A percentile compares a stretch with the other conserved stretches of the same genome.
Evolutionary conservation across 2,888 invertebrate species (phyloP).

Genomic region (Trachelus iudaicus): DNA sequence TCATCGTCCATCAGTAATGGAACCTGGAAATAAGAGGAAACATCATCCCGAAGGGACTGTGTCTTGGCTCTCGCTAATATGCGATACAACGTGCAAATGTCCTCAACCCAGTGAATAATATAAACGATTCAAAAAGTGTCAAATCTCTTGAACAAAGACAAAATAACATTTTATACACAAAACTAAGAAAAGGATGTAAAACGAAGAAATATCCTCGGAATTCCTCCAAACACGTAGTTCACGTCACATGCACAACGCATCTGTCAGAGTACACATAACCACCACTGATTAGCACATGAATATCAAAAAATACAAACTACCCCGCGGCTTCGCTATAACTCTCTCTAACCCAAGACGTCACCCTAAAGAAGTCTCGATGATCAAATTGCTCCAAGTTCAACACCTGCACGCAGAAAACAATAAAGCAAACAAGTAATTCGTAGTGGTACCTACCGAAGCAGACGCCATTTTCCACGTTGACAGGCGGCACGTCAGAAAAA

Average conservation of each 20-base stretch:
- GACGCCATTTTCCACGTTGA: conserved; percentile 55
- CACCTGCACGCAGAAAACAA: conserved; percentile 12
- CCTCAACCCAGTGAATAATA: too few relatives aligned
- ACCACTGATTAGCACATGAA: too few relatives aligned
- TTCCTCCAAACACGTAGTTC: too few relatives aligned
- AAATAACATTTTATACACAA: neutral
- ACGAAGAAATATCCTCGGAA: neutral
- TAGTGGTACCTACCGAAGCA: conserved; percentile 57
- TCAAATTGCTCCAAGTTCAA: too few relatives aligned
- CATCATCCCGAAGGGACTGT: conserved; percentile 34
- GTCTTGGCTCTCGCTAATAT: neutral
- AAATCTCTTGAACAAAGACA: neutral
- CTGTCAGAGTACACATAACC: too few relatives aligned
- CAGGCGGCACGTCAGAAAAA: neutral
- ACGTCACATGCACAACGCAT: too few relatives aligned
- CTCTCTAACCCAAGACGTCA: neutral
- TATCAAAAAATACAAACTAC: neutral
- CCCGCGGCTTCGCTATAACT: neutral
- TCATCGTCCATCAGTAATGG: conserved; percentile 85
- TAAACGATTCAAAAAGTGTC: neutral
- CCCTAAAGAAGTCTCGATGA: too few relatives aligned
- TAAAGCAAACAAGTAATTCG: neutral
- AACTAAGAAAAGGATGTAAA: neutral
- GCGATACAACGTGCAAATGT: too few relatives aligned
- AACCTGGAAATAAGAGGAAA: conserved; percentile 72